Evolutionary conservation across 2,113 vertebrate species (phyloP).

Genomic region (Bubo blakistoni): DNA sequence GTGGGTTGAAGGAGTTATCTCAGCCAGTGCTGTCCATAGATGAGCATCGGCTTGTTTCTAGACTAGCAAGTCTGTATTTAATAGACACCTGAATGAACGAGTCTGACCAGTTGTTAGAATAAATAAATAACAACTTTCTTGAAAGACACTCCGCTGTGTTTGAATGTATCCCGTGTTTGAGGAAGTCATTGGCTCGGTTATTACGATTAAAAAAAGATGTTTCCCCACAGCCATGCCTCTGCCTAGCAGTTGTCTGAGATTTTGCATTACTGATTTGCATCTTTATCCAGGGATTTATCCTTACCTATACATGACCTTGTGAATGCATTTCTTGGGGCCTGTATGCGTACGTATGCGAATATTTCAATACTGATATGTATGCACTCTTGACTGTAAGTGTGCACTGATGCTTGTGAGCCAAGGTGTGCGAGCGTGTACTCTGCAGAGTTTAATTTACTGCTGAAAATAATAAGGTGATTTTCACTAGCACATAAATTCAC

Average conservation of each 20-base stretch:
- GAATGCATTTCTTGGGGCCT: not conserved
- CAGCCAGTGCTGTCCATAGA: not conserved
- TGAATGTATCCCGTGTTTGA: fast-evolving
- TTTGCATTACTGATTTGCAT: not conserved
- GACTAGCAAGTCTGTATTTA: not conserved
- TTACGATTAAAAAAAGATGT: not conserved
- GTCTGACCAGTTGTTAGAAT: not conserved
- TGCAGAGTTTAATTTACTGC: slow-evolving; percentile 9
- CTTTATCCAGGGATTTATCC: not conserved
- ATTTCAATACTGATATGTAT: fast-evolving
- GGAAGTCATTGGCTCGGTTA: not conserved
- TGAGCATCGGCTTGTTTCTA: not conserved
- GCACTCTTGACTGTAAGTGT: not conserved
- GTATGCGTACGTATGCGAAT: not conserved
- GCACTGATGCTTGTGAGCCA: not conserved
- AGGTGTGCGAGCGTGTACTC: not conserved
- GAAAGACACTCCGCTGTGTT: not conserved
- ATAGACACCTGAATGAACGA: not conserved
- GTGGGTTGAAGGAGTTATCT: not conserved
- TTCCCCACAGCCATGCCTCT: not conserved
- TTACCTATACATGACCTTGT: not conserved
- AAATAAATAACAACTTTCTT: not conserved
- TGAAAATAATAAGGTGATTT: slow-evolving; percentile 34
- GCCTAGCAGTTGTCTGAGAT: not conserved
- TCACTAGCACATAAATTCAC: slow-evolving; percentile 14